Base-by-base conservation (phyloP, 2,888 invertebrate genomes). In the Iphiclides podalirius region DNA sequence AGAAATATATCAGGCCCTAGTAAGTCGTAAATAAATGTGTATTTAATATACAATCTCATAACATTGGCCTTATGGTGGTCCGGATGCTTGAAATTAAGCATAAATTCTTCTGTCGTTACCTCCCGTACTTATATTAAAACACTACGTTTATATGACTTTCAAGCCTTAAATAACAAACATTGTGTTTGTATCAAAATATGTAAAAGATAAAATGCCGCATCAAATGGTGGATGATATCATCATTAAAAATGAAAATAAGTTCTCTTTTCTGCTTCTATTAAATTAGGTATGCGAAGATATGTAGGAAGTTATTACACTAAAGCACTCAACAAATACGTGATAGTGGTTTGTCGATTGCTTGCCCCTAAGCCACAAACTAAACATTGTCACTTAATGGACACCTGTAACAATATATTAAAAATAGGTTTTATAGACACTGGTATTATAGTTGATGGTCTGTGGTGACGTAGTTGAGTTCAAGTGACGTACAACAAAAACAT, bases 1-100 rank as follows among this genome's bases (percentile, higher is more conserved):
- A 20, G 20, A 28, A 28, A 28, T 28, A 28, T 8, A 2, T 8
- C n/a, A 9, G 2, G 28, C 28, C 8, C 2, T 28, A 28, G 28
- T 28, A 28, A 6, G 28, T 9, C 8, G n/a, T 28, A 28, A 28
- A 28, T 28, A 28, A 28, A 9, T 28, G 28, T 28, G 28, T 9
- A 28, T 28, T 28, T 9, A 9, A 2, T 28, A 28, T 28, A 28
- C n/a, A 4, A 9, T 9, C 28, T 28, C 28, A 28, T 28, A 28
- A 28, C 6, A 28, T 28, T 9, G 28, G n/a, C 8, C 2, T 28
- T 6, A 28, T 9, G n/a, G 28, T 9, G 28, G 28, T n/a, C 40
- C 31, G 40, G 13, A 40, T 40, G 40, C n/a, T 28, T 28, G 14
- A 28, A 31, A 40, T 40, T 40, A 31, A 15, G 28, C n/a, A 40